Conservation (phyloP, 2,888 invertebrate species). For the Azorinus chamasolen region DNA sequence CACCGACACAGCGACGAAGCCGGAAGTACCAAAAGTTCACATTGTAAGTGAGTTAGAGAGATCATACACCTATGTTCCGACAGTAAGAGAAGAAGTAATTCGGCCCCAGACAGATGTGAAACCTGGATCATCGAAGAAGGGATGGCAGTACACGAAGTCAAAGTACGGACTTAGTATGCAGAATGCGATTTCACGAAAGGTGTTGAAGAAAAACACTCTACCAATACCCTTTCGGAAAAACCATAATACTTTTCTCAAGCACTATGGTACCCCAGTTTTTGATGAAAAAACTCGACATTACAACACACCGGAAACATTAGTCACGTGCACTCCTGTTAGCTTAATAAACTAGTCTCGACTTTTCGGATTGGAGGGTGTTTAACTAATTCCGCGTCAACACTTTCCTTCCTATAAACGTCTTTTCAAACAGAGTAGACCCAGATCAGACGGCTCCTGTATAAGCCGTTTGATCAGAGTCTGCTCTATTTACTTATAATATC, state of each 20-base stretch:
- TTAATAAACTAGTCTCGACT: no score
- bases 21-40: conserved; percentile 49
- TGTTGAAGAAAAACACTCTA: conserved; percentile 42
- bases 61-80: conserved; percentile 61
- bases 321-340: no score
- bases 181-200: conserved; percentile 53
- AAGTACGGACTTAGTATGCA: conserved; percentile 53
- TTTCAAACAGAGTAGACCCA: no score
- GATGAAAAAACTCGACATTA: conserved; percentile 36
- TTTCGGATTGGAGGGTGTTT: no score
- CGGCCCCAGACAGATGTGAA: conserved; percentile 34
- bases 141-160: conserved; percentile 53
- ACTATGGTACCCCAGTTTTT: conserved; percentile 52
- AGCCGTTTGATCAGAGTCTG: no score
- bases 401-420: no score
- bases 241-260: conserved; percentile 53
- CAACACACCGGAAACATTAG: conserved; percentile 25
- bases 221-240: conserved; percentile 57
- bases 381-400: no score
- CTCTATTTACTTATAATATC: no score
- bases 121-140: conserved; percentile 19
- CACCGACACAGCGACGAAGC: conserved; percentile 31
- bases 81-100: conserved; percentile 51
- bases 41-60: conserved; percentile 54
- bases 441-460: no score